A percentile compares a stretch with the other conserved stretches of the same genome.
These are phyloP conservation scores for Drosophila santomea DNA, from an alignment of 1,140 invertebrate genomes.

Conservation along the genomic window DNA sequence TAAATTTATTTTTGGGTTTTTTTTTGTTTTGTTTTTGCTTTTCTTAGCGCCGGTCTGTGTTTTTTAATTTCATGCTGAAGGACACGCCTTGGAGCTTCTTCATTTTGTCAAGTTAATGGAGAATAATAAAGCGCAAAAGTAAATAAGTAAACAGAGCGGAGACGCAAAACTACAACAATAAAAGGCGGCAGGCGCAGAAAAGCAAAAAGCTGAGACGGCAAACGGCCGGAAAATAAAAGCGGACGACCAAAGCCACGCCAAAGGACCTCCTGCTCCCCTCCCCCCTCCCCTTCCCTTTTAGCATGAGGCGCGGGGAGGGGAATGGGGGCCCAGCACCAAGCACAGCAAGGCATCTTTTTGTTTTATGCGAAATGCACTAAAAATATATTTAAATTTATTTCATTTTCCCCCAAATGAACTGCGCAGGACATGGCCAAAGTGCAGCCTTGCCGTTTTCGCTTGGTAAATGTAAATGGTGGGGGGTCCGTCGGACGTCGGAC, in stretches of 20 bases:
- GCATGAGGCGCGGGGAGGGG: neutral
- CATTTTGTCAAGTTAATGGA: conserved; percentile 83
- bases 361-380: conserved; percentile 83
- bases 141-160: conserved; percentile 78
- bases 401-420: conserved; percentile 79
- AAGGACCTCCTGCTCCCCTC: conserved; percentile 16
- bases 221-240: conserved; percentile 80
- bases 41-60: conserved; percentile 3
- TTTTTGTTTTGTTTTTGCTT: neutral
- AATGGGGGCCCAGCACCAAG: neutral
- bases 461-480: conserved; percentile 26
- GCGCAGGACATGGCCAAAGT: conserved; percentile 54
- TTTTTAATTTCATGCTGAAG: conserved; percentile 62
- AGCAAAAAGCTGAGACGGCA: conserved; percentile 75
- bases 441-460: conserved; percentile 22
- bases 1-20: neutral
- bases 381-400: conserved; percentile 84
- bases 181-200: conserved; percentile 67
- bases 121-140: conserved; percentile 82
- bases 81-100: conserved; percentile 47
- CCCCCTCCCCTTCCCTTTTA: too few species aligned
- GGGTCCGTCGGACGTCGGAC: conserved; percentile 12
- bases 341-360: conserved; percentile 78
- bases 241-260: conserved; percentile 52
- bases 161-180: conserved; percentile 77